Evolutionary conservation across 2,888 invertebrate genomes (phyloP), one percentile per base, ranked within the genome.

Genomic region (Horisme vitalbata): DNA sequence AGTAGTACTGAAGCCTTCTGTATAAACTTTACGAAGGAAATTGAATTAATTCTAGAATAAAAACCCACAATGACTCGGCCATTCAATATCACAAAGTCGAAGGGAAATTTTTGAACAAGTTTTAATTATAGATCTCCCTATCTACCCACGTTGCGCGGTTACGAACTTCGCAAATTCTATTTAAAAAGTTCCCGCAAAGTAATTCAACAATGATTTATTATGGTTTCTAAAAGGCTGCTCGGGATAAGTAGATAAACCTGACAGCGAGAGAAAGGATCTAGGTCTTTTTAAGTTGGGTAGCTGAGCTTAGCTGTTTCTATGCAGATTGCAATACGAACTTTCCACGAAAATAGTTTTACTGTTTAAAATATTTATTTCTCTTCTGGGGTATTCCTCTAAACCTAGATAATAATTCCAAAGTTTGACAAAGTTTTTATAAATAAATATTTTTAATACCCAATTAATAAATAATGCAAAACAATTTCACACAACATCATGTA

Each of bases 101-200:
- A 37, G 49, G 52, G 56, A 52, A 35, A 44, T 58, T 61, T 66
- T 62, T 62, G 28, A 63, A 59, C 55, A 71, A 66, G 61, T 71
- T 71, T 66, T 71, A 73, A 72, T 70, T 73, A 71, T 65, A 69
- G 63, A 61, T 63, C 65, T 55, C 55, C 65, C 62, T n/a, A 67
- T 68, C 18, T 18, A 2, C 18, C 63, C 48, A 68, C 64, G 64
- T 63, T 58, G 61, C 43, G 60, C 54, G 57, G 57, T 49, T 52
- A 48, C 35, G 45, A 67, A 74, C 60, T 75, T 68, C 61, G 62
- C 60, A 47, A 61, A 68, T 72, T 69, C 66, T 63, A 66, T 74
- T 71, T 70, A 62, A 74, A 75, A 65, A 70, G 61, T 73, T 68
- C 48, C 51, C 38, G 58, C 57, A 65, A 68, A 68, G 66, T 65